phyloP scores from a whole-genome alignment of 1,140 invertebrate genomes.

The Papilio polytes region DNA sequence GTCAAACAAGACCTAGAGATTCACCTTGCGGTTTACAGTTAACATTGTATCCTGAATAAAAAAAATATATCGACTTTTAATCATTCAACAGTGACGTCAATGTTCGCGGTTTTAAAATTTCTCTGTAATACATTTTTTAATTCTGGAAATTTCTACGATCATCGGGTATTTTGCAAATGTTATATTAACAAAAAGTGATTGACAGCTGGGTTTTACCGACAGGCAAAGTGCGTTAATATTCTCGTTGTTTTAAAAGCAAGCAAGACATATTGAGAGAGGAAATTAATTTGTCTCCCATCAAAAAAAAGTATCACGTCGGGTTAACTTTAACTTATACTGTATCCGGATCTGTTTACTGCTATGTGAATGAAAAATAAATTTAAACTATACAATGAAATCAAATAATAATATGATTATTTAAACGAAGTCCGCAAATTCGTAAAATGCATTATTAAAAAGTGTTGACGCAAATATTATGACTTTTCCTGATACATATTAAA shows the following conservation, averaged over 20 bases:
- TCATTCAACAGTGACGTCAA: slow-evolving; percentile 10
- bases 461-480: not conserved
- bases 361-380: not conserved
- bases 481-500: slow-evolving; percentile 29
- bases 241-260: not conserved
- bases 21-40: slow-evolving; percentile 36
- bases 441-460: slow-evolving; percentile 13
- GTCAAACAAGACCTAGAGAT: slow-evolving; percentile 30
- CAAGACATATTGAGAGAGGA: not conserved
- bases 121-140: slow-evolving; percentile 9
- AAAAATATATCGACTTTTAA: slow-evolving; percentile 17
- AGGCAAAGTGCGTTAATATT: not conserved
- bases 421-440: not conserved
- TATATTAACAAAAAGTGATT: slow-evolving; percentile 21
- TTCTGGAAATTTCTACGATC: not conserved
- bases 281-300: not conserved
- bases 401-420: not conserved
- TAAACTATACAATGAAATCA: not conserved
- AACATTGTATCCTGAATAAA: slow-evolving; percentile 19
- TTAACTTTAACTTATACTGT: not conserved
- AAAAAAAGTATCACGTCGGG: not conserved
- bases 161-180: not conserved
- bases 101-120: slow-evolving; percentile 31
- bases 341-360: not conserved
- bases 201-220: slow-evolving; percentile 17